A percentile compares a stretch with the other conserved stretches of the same genome.
These are phyloP conservation scores for Magallana gigas DNA, from an alignment of 1,140 invertebrate species.

Conservation along the genomic window DNA sequence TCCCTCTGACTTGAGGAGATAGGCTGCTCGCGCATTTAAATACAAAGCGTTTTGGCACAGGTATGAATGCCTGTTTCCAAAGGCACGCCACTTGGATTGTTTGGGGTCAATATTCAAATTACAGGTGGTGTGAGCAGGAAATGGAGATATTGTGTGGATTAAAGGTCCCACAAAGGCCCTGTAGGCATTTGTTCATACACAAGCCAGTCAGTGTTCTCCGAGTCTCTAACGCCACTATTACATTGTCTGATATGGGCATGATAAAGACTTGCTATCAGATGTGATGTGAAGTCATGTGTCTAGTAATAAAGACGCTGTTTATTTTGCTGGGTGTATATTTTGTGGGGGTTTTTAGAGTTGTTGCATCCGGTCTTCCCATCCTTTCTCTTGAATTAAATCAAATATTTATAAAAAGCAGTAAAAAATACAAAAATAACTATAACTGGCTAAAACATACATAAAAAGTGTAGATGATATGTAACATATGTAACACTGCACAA, in stretches of 20 bases:
- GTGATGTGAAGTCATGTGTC: conserved; percentile 21
- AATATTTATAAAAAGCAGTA: too few relatives aligned
- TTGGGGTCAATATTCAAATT: conserved; percentile 36
- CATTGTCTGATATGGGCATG: neutral
- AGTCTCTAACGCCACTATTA: neutral
- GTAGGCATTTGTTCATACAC: neutral
- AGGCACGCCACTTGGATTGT: conserved; percentile 31
- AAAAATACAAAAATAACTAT: too few relatives aligned
- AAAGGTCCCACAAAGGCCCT: neutral
- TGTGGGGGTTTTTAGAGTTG: too few relatives aligned
- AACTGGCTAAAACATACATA: too few relatives aligned
- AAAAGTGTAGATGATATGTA: too few relatives aligned
- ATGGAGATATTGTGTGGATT: conserved; percentile 26
- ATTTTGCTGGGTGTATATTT: too few relatives aligned
- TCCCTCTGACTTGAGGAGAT: neutral
- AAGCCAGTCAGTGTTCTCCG: too few relatives aligned
- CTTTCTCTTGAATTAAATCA: too few relatives aligned
- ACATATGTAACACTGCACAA: too few relatives aligned
- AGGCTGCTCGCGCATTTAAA: conserved; percentile 16
- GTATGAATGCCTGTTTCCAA: conserved; percentile 27
- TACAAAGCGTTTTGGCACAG: conserved; percentile 21
- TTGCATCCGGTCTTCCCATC: too few relatives aligned
- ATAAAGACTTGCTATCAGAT: conserved; percentile 14
- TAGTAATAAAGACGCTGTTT: neutral
- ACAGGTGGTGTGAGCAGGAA: conserved; percentile 34